Evolutionary conservation across 2,888 invertebrate species (phyloP).

Genomic region (Dasysyrphus tricinctus): DNA sequence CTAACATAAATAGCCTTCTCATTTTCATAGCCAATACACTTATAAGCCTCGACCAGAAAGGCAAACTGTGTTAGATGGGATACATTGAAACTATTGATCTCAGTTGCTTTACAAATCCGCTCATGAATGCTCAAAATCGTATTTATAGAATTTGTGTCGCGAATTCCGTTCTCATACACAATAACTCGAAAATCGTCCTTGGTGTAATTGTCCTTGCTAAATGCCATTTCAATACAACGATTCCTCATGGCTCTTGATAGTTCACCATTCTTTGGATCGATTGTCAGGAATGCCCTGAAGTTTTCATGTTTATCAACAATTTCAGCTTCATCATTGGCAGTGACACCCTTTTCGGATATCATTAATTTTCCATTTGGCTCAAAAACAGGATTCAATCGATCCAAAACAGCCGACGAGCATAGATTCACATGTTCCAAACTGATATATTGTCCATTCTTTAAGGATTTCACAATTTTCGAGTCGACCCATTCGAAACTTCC

Average conservation of each 20-base stretch:
- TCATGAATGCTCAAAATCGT: slow-evolving; percentile 84
- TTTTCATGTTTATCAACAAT: slow-evolving; percentile 93
- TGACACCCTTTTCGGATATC: slow-evolving; percentile 95
- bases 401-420: slow-evolving; percentile 97
- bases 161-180: slow-evolving; percentile 84
- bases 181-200: slow-evolving; percentile 85
- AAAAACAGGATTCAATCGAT: slow-evolving; percentile 96
- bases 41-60: slow-evolving; percentile 81
- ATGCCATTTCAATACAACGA: slow-evolving; percentile 94
- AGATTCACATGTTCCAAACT: slow-evolving; percentile 96
- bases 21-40: slow-evolving; percentile 79
- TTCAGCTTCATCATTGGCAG: slow-evolving; percentile 87
- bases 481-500: slow-evolving; percentile 97
- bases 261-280: slow-evolving; percentile 97
- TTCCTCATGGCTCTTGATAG: slow-evolving; percentile 99
- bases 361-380: slow-evolving; percentile 96
- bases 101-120: slow-evolving; percentile 79
- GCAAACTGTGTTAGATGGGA: slow-evolving; percentile 82
- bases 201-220: slow-evolving; percentile 82
- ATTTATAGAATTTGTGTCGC: slow-evolving; percentile 82
- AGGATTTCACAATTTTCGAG: slow-evolving; percentile 92
- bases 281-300: slow-evolving; percentile 96
- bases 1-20: slow-evolving; percentile 81
- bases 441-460: slow-evolving; percentile 92
- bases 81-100: slow-evolving; percentile 81